Conservation (phyloP, 2,888 invertebrate genomes). For the Cremastobaeus sp. region DNA sequence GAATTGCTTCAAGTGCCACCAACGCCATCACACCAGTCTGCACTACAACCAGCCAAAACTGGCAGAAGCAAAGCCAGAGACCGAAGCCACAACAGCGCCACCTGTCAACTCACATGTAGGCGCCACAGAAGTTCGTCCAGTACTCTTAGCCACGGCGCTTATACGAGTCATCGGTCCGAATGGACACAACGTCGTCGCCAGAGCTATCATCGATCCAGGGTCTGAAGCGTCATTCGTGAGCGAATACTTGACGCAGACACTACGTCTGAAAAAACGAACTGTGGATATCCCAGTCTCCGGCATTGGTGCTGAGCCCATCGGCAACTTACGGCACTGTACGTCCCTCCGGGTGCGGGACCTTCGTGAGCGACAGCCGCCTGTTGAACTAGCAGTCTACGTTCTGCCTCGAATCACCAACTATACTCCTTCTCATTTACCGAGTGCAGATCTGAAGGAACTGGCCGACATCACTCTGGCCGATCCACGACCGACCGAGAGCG, state of each 20-base stretch:
- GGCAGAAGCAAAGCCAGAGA: too few species aligned
- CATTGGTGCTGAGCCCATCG: too few species aligned
- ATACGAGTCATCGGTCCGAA: not conserved
- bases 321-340: too few species aligned
- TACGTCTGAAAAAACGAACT: too few species aligned
- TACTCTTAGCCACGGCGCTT: not conserved
- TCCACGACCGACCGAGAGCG: not conserved
- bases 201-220: too few species aligned
- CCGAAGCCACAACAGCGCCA: not conserved
- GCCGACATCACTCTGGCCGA: not conserved
- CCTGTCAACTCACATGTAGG: not conserved
- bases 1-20: too few species aligned
- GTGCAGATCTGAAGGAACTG: not conserved
- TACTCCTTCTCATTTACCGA: not conserved
- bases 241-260: too few species aligned
- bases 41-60: too few species aligned
- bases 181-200: too few species aligned
- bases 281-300: too few species aligned
- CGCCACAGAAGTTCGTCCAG: not conserved
- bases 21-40: too few species aligned
- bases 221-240: too few species aligned
- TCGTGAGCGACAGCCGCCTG: not conserved
- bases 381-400: not conserved
- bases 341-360: not conserved
- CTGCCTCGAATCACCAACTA: not conserved